A percentile compares a stretch with the other conserved stretches of the same genome.
Evolutionary conservation across 1,140 invertebrate genomes (phyloP).

Genomic region (Drosophila novamexicana): DNA sequence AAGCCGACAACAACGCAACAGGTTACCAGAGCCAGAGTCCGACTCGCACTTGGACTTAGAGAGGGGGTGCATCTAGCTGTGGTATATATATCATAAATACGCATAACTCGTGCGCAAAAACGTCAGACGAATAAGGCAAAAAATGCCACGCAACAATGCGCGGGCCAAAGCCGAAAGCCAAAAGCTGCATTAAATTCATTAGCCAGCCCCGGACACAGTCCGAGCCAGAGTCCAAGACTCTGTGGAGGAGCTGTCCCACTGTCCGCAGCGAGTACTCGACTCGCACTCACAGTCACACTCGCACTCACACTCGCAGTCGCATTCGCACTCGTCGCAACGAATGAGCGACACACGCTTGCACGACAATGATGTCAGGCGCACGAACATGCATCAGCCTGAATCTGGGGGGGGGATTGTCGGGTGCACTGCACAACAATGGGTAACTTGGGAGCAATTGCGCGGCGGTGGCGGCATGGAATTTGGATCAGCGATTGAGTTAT

Average conservation of each 20-base stretch:
- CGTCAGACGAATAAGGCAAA: conserved; percentile 79
- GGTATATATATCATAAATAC: conserved; percentile 79
- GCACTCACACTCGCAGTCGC: conserved; percentile 13
- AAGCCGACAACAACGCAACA: conserved; percentile 74
- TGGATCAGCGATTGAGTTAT: conserved; percentile 82
- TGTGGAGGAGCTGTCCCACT: conserved; percentile 34
- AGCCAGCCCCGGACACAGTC: conserved; percentile 45
- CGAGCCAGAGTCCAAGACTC: conserved; percentile 34
- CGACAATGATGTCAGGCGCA: conserved; percentile 61
- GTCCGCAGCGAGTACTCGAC: conserved; percentile 42
- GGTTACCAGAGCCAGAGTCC: conserved; percentile 52
- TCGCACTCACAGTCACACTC: conserved; percentile 31
- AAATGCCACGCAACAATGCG: conserved; percentile 71
- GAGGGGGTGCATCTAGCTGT: not conserved
- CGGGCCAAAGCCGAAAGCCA: conserved; percentile 45
- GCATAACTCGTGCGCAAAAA: conserved; percentile 82
- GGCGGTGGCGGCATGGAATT: conserved; percentile 59
- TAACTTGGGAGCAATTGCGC: conserved; percentile 78
- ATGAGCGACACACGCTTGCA: conserved; percentile 55
- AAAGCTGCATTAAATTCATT: conserved; percentile 81
- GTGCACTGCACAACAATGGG: conserved; percentile 56
- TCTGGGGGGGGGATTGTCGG: not conserved
- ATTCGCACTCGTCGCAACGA: conserved; percentile 33
- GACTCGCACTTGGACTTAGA: conserved; percentile 10
- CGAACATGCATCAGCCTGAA: conserved; percentile 49